Evolutionary conservation across 2,888 invertebrate species (phyloP), one percentile per base, ranked within the genome.

Genomic region (Eupithecia abbreviata): DNA sequence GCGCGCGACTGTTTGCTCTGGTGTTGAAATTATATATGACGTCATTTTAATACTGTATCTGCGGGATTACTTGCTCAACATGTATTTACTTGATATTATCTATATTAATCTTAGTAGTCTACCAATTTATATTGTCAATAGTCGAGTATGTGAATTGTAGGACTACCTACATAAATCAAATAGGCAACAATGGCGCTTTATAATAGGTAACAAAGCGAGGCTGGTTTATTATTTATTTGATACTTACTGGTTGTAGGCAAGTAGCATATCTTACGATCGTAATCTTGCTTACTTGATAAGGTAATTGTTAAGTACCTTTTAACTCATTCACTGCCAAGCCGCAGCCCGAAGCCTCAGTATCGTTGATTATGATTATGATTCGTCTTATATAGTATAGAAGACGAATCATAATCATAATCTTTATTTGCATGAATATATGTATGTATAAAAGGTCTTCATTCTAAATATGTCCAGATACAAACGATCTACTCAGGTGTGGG

Each of bases 11-110:
- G 93, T 94, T 91, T 91, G 87, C 85, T 84, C 84, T 85, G 41
- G 84, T 93, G 92, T 90, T 88, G 93, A 90, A 93, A 93, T 82
- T 78, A 77, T 43, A 84, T 81, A 85, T 91, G 92, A 93, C 91
- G 91, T 92, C 92, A 84, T 79, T 82, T 83, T 80, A 79, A 82
- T 86, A 85, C 83, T 85, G 13, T 42, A 66, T 13, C 41, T 66
- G 66, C 3, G 18, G 4, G 62, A 42, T 41, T 66, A 42, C 6
- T 13, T 42, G 41, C 10, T 15, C 13, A 58, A 58, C 18, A 42
- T 66, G 13, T 42, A 66, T 66, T 66, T 66, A 66, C 42, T 7
- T 10, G 66, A 66, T 18, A 55, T 55, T 55, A n/a, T 4, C 30
- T 30, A 41, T 66, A 42, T 66, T 66, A 5, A 66, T 66, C 41